phyloP scores from a whole-genome alignment of 2,888 invertebrate species.

The Ophion slaviceki region DNA sequence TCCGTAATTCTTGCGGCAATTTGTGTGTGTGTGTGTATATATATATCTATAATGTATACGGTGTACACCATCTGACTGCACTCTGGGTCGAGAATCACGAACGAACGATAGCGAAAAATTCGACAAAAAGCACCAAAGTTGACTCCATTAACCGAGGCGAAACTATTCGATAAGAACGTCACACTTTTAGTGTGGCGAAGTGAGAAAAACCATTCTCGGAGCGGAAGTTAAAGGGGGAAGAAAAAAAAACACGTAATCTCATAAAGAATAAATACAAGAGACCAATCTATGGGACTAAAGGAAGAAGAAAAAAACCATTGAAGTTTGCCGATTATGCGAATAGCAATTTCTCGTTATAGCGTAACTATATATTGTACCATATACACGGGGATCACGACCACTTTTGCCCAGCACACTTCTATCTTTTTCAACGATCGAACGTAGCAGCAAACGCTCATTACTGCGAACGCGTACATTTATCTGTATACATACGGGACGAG shows the following conservation, averaged over 20 bases:
- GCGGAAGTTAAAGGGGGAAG: background rate
- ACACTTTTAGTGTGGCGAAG: background rate
- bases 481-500: background rate
- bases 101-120: background rate
- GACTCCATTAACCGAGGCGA: background rate
- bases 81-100: background rate
- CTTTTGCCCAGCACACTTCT: constrained; percentile 23
- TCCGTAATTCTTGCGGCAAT: background rate
- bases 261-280: constrained; percentile 45
- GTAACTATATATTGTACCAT: background rate
- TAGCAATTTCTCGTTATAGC: constrained; percentile 29
- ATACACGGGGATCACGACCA: background rate
- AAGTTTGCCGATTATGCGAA: constrained; percentile 50
- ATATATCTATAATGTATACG: background rate
- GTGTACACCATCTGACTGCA: background rate
- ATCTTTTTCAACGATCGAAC: constrained; percentile 49
- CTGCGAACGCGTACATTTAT: background rate
- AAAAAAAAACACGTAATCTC: constrained; percentile 24
- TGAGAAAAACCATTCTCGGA: background rate
- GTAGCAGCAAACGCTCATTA: background rate
- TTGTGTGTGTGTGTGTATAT: background rate
- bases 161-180: background rate
- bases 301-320: constrained; percentile 20
- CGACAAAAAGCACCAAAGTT: background rate
- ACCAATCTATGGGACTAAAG: constrained; percentile 65